Evolutionary conservation across 2,113 vertebrate species (phyloP), one percentile per base, ranked within the genome.

Genomic region (Aleadryas rufinucha): DNA sequence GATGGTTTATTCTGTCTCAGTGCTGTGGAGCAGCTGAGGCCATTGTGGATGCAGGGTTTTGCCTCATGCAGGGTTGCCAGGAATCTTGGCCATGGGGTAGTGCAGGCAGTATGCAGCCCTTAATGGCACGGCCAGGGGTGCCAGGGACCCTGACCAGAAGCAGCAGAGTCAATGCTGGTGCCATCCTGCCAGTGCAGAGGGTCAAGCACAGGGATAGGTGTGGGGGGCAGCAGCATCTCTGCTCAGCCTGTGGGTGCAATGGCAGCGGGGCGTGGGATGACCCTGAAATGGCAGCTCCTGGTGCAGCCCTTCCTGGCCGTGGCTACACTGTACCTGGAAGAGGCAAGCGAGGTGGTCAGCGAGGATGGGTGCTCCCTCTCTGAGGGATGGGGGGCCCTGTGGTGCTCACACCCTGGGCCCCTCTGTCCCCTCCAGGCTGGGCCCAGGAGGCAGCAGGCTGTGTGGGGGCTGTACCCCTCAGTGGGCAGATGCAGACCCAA

Each of bases 51-150:
- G 26, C 15, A 2, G 42, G 61, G 30, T 3, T 71, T 70, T 66
- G 23, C 39, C 28, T 75, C 30, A 8, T 30, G 13, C 7, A 0
- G 3, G 31, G n/a, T 41, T 26, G 22, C 41, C 7, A 2, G 64
- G 30, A 78, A 18, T 37, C 16, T 18, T 70, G 83, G 13, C 50
- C 21, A 0, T 13, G 33, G 61, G 47, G 6, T 1, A 0, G 7
- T 28, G 37, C 4, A 13, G 26, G 44, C 4, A 7, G 19, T 3
- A 10, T 3, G 1, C 42, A 39, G 71, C 47, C 27, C 72, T 53
- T 10, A 5, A 2, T 1, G 39, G 28, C 39, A 31, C 0, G 0
- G 50, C 45, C 24, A 23, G 19, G 47, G n/a, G 35, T 45, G 21
- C 37, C 8, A 26, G 30, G 6, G 11, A 31, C 24, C 19, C 26